phyloP scores from a whole-genome alignment of 2,888 invertebrate species.

The Sphinx pinastri region DNA sequence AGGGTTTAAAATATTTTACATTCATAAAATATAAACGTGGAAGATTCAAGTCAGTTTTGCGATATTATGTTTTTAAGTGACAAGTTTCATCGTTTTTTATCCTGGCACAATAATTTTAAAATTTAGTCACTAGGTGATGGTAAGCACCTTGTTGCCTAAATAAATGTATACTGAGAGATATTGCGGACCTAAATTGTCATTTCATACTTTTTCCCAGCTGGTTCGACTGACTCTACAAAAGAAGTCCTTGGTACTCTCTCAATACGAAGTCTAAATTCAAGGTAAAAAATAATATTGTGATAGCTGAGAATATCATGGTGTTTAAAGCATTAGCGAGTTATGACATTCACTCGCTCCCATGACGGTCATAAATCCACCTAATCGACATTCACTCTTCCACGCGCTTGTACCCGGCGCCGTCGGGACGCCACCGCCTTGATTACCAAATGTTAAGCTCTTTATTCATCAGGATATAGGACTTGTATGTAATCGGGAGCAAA shows the following conservation, averaged over 20 bases:
- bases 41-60: too few species aligned
- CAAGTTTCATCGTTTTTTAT: background rate
- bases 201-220: too few species aligned
- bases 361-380: constrained; percentile 19
- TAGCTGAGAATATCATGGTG: background rate
- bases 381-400: constrained; percentile 15
- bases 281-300: too few species aligned
- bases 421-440: constrained; percentile 3
- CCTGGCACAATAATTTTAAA: too few species aligned
- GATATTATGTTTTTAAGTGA: too few species aligned
- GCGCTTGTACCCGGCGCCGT: constrained; percentile 17
- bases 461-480: background rate
- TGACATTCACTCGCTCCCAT: constrained; percentile 16
- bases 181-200: too few species aligned
- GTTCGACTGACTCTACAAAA: too few species aligned
- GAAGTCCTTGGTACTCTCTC: too few species aligned
- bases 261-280: too few species aligned
- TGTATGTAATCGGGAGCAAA: background rate
- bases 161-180: too few species aligned
- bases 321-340: constrained; percentile 6
- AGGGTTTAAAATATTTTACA: background rate
- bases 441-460: background rate
- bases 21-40: background rate
- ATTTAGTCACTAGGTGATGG: too few species aligned
- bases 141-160: too few species aligned